phyloP scores from a whole-genome alignment of 2,797 vertebrate genomes.

The Danionella dracula region DNA sequence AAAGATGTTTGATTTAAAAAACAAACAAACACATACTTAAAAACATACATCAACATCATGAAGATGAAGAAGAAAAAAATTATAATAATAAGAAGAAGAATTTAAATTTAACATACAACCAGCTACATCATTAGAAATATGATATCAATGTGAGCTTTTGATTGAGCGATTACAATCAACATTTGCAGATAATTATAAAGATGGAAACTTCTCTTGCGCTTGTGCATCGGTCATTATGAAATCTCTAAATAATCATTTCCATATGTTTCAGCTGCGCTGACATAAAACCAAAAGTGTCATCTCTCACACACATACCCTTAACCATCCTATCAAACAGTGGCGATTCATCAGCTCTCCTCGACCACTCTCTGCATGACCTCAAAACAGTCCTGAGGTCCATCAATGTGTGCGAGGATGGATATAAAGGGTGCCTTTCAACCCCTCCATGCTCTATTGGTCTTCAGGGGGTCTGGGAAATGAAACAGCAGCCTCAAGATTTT shows the following conservation, averaged over 20 bases:
- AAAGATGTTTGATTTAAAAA: too few species aligned
- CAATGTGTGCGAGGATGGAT: constrained; percentile 8
- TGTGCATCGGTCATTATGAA: background rate
- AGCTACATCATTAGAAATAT: too few species aligned
- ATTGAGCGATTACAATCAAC: too few species aligned
- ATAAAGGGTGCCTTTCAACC: constrained; percentile 13
- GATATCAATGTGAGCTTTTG: too few species aligned
- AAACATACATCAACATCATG: too few species aligned
- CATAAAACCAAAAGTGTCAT: constrained; percentile 19
- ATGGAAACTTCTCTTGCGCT: background rate
- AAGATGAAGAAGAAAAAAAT: too few species aligned
- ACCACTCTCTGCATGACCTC: background rate
- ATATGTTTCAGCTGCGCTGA: constrained; percentile 28
- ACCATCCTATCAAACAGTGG: background rate
- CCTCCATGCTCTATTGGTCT: constrained; percentile 5
- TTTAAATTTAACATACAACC: too few species aligned
- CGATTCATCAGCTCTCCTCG: constrained; percentile 11
- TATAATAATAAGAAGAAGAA: too few species aligned
- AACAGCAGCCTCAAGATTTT: constrained; percentile 31
- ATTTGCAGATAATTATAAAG: too few species aligned
- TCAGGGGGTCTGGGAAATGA: constrained; percentile 26
- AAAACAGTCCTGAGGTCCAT: background rate
- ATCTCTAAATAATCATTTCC: constrained; percentile 46
- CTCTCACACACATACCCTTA: background rate
- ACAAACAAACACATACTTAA: too few species aligned